phyloP scores from a whole-genome alignment of 53 echinoderm and acorn worm genomes.

The Echinarachnius parma region DNA sequence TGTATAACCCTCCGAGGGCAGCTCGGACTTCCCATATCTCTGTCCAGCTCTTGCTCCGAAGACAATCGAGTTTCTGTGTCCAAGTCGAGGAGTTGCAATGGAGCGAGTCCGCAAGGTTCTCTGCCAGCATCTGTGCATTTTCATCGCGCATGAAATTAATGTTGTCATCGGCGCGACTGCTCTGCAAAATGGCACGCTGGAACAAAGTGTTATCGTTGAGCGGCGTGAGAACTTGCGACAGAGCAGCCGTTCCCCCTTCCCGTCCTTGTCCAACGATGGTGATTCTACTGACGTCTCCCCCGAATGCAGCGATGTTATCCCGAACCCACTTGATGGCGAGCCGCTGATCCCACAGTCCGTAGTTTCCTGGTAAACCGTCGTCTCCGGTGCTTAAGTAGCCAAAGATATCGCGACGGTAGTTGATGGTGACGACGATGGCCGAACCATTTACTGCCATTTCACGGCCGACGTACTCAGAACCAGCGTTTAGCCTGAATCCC shows the following conservation, averaged over 20 bases:
- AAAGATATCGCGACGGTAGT: slow-evolving; percentile 57
- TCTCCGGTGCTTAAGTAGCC: slow-evolving; percentile 60
- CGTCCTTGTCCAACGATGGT: slow-evolving; percentile 58
- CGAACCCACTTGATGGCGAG: slow-evolving; percentile 63
- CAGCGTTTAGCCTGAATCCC: slow-evolving; percentile 14
- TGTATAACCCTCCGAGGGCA: background rate
- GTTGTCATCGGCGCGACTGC: background rate
- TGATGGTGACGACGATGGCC: slow-evolving; percentile 64
- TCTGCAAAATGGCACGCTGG: slow-evolving; percentile 37
- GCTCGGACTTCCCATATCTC: slow-evolving; percentile 3
- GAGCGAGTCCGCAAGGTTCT: background rate
- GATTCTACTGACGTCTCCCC: slow-evolving; percentile 55
- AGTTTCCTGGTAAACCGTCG: slow-evolving; percentile 49
- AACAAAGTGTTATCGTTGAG: slow-evolving; percentile 20
- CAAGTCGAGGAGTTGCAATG: background rate
- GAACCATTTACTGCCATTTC: slow-evolving; percentile 34
- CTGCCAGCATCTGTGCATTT: slow-evolving; percentile 1
- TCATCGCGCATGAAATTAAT: slow-evolving; percentile 1
- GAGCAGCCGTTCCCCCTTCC: slow-evolving; percentile 24
- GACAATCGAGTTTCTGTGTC: slow-evolving; percentile 15
- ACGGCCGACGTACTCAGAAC: slow-evolving; percentile 30
- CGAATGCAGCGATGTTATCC: slow-evolving; percentile 60
- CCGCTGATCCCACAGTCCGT: slow-evolving; percentile 61
- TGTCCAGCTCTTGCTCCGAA: slow-evolving; percentile 24
- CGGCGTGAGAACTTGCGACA: slow-evolving; percentile 36